Conservation (phyloP, 2,888 invertebrate genomes). For the Drosophila stalkeri region DNA sequence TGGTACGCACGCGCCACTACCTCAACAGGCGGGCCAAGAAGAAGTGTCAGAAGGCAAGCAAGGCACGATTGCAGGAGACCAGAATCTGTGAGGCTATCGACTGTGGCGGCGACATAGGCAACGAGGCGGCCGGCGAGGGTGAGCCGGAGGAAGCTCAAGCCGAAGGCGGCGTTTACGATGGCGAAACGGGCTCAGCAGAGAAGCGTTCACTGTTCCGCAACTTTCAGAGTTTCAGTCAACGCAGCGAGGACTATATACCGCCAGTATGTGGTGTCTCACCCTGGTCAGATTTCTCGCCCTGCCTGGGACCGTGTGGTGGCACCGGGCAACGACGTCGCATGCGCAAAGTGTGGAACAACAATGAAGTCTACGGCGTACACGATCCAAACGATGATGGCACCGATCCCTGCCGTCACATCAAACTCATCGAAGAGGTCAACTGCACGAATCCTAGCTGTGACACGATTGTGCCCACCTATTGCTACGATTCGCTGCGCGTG, state of each 20-base stretch:
- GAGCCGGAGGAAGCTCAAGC: slow-evolving; percentile 39
- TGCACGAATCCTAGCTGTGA: slow-evolving; percentile 83
- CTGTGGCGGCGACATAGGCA: slow-evolving; percentile 82
- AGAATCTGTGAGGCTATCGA: slow-evolving; percentile 84
- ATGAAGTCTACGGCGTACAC: slow-evolving; percentile 78
- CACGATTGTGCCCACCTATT: slow-evolving; percentile 76
- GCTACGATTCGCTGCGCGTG: slow-evolving; percentile 85
- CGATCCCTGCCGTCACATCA: slow-evolving; percentile 83
- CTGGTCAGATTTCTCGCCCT: slow-evolving; percentile 94
- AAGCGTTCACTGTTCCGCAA: slow-evolving; percentile 72
- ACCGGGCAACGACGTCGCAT: slow-evolving; percentile 88
- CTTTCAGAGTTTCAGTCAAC: slow-evolving; percentile 81
- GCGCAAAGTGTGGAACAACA: slow-evolving; percentile 83
- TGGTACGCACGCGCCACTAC: slow-evolving; percentile 90
- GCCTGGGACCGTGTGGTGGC: slow-evolving; percentile 91
- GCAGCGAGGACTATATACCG: slow-evolving; percentile 80
- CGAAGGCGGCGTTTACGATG: slow-evolving; percentile 42
- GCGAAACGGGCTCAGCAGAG: slow-evolving; percentile 55
- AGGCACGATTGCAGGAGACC: slow-evolving; percentile 86
- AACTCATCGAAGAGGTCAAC: slow-evolving; percentile 80
- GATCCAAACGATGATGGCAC: slow-evolving; percentile 69
- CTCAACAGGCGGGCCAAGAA: slow-evolving; percentile 88
- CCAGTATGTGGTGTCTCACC: slow-evolving; percentile 88
- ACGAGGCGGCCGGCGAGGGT: slow-evolving; percentile 29
- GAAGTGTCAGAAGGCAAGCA: slow-evolving; percentile 86